A percentile compares a stretch with the other conserved stretches of the same genome.
phyloP scores from a whole-genome alignment of 2,113 vertebrate genomes.

The Ptilorrhoa leucosticta region DNA sequence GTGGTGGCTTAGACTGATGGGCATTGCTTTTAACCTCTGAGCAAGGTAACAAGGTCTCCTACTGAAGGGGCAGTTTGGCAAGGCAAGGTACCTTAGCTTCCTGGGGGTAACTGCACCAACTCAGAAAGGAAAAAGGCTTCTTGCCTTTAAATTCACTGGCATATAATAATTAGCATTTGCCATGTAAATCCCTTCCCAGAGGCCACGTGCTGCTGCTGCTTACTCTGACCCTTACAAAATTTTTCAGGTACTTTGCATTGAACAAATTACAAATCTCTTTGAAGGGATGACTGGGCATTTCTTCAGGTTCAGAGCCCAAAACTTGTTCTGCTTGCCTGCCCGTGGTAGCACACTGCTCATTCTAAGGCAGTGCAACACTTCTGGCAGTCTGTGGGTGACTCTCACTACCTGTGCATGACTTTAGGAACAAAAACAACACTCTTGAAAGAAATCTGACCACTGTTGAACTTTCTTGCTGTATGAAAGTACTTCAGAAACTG shows the following conservation, averaged over 20 bases:
- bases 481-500: not conserved
- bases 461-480: not conserved
- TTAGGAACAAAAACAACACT: not conserved
- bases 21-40: fast-evolving
- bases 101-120: not conserved
- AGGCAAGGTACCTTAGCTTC: not conserved
- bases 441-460: not conserved
- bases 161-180: not conserved
- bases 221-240: not conserved
- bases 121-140: not conserved
- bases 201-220: not conserved
- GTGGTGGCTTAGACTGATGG: not conserved
- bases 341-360: fast-evolving
- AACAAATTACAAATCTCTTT: not conserved
- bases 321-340: not conserved
- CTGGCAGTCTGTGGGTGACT: not conserved
- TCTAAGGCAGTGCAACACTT: not conserved
- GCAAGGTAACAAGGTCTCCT: not conserved
- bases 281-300: not conserved
- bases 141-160: not conserved
- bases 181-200: not conserved
- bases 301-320: not conserved
- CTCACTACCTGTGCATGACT: not conserved
- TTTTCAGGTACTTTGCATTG: not conserved
- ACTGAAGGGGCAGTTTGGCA: not conserved